Evolutionary conservation across 2,888 invertebrate species (phyloP), one percentile per base, ranked within the genome.

Genomic region (Agonum fuliginosum): DNA sequence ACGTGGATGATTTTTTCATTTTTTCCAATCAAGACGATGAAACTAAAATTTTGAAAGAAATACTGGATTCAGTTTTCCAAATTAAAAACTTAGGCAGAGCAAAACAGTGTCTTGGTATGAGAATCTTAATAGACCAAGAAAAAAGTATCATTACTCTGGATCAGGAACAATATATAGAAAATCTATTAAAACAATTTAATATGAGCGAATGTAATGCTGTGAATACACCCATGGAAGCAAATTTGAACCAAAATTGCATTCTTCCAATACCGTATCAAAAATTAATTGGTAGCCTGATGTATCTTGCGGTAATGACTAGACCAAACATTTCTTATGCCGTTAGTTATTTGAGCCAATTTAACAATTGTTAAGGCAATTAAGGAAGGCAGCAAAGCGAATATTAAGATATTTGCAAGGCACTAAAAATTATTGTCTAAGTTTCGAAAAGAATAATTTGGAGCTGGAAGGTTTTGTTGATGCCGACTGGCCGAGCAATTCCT

Each of bases 1-100:
- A 78, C 41, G 58, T 78, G 20, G 78, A 78, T 67, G 78, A 78
- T 20, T 76, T 78, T 20, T 20, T 78, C 4, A 34, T 78, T 22
- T 37, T 78, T 24, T 78, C 75, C 6, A 73, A 22, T 30, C 27
- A 19, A 43, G 30, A 54, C 54, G 14, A 6, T 14, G 41, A 67
- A 67, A 67, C 67, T 34, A 67, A 34, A 8, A 37, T 37, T 30
- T 30, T 67, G 67, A 67, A 37, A 67, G 58, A 58, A n/a, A 17
- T 8, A 8, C 17, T 58, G 22, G 17, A 19, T 22, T 17, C 6
- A 20, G 19, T 14, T 14, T 30, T 8, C 30, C 3, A 8, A 30
- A 30, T 30, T 5, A 30, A 30, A 8, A 30, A 30, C 30, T 30
- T 30, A 8, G 6, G 30, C 8, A 3, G 6, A 30, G 30, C 8